Evolutionary conservation across 2,888 invertebrate genomes (phyloP), one percentile per base, ranked within the genome.

Genomic region (Drosophila formosana): DNA sequence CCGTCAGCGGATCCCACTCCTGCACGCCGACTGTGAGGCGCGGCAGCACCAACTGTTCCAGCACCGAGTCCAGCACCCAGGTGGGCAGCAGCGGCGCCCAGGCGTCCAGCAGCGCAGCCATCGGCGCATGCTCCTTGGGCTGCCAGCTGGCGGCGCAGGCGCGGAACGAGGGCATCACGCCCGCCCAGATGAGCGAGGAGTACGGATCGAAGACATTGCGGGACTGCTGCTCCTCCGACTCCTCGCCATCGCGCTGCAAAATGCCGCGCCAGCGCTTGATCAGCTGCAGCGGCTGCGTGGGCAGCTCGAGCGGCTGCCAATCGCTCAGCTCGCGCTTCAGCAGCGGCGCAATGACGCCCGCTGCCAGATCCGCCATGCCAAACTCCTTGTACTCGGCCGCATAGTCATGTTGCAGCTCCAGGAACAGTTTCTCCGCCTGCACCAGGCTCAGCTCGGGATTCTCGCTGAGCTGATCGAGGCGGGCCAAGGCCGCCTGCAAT

Each of bases 1-100:
- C 99, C 0, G 96, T 96, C 2, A 98, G 94, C 0, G 99, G 99
- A 93, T 99, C 97, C 99, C 99, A 99, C 58, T 94, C 94, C 47
- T 96, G 95, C 0, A 98, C 98, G 78, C 96, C 97, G 0, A 94
- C 92, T 23, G 94, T 93, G 39, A 97, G 91, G 43, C 95, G 94
- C 0, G 98, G 97, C 84, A 97, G 93, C 53, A 99, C 94, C 52
- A 96, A 93, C 81, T 97, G 96, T 58, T 98, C 95, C n/a, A 97
- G 94, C 62, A 97, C 94, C 85, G 97, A 96, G 74, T 96, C 95
- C 72, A 96, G 86, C 66, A 99, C 95, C 98, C 98, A 98, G 0
- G 93, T 92, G 0, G 99, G 97, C 60, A 98, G 92, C 0, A 97
- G 92, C 0, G 95, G 95, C 60, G 94, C 94, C 99, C 99, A 99